These are phyloP conservation scores for Sipha maydis DNA, from an alignment of 2,888 invertebrate genomes.

Conservation along the genomic window DNA sequence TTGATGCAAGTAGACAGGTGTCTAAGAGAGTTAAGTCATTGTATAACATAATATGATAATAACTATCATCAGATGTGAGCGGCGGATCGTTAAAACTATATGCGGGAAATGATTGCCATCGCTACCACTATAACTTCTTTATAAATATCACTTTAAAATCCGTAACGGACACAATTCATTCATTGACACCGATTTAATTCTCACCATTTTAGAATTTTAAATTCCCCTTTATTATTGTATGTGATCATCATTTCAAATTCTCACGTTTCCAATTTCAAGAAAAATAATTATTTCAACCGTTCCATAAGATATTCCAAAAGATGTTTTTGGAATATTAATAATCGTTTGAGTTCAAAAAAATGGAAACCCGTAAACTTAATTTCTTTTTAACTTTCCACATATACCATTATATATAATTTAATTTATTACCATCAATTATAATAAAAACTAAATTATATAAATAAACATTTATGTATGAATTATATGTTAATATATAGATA, in stretches of 20 bases:
- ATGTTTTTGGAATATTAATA: too few species aligned
- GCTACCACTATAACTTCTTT: not conserved
- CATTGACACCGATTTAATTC: conserved; percentile 1
- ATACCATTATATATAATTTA: too few species aligned
- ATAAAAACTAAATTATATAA: too few species aligned
- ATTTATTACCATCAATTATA: too few species aligned
- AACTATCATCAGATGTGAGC: not conserved
- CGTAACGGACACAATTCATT: conserved; percentile 6
- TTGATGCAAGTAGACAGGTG: conserved; percentile 20
- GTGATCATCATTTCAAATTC: not conserved
- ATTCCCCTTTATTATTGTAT: conserved; percentile 17
- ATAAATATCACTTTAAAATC: conserved; percentile 13
- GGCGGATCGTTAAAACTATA: not conserved
- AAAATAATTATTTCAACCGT: not conserved
- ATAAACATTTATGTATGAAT: too few species aligned
- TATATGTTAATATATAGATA: too few species aligned
- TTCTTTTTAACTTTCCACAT: too few species aligned
- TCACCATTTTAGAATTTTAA: conserved; percentile 32
- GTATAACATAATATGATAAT: conserved; percentile 18
- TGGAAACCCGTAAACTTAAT: not conserved
- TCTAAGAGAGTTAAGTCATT: not conserved
- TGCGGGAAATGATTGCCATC: not conserved
- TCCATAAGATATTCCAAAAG: too few species aligned
- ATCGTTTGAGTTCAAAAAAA: not conserved
- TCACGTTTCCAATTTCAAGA: not conserved